Evolutionary conservation across 1,140 invertebrate species (phyloP).

Genomic region (Sitobion miscanthi): DNA sequence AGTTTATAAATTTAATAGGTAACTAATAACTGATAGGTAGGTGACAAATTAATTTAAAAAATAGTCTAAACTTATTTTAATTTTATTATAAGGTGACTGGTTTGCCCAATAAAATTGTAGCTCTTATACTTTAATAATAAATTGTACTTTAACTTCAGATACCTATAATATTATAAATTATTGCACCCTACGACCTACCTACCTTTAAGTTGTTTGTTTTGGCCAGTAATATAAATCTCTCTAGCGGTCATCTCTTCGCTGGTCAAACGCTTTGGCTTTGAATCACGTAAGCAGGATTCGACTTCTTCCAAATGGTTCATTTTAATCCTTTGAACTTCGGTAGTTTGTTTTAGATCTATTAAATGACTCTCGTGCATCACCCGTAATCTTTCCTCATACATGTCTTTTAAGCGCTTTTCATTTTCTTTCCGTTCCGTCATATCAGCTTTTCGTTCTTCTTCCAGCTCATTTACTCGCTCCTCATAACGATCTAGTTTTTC

Average conservation of each 20-base stretch:
- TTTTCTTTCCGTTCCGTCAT: conserved; percentile 27
- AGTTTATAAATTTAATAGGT: too few relatives aligned
- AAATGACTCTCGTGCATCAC: conserved; percentile 47
- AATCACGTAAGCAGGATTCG: neutral
- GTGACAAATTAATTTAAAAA: neutral
- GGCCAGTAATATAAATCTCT: conserved; percentile 30
- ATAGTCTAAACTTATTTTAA: neutral
- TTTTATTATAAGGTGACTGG: neutral
- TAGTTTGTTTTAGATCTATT: conserved; percentile 23
- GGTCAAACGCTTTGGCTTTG: conserved; percentile 29
- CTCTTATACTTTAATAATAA: neutral
- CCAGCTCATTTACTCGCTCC: neutral
- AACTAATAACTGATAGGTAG: too few relatives aligned
- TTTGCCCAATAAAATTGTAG: neutral
- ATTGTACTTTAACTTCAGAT: neutral
- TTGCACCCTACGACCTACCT: neutral
- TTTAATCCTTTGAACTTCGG: conserved; percentile 45
- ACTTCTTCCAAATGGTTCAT: conserved; percentile 45
- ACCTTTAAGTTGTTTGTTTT: conserved; percentile 49
- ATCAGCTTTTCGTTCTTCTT: conserved; percentile 42
- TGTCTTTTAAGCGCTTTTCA: conserved; percentile 45
- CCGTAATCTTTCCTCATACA: conserved; percentile 14
- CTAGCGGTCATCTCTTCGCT: conserved; percentile 41
- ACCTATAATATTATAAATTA: neutral
- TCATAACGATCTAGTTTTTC: conserved; percentile 34